Percentiles rank a stretch among this genome's conserved stretches.
Conservation (phyloP, 2,888 invertebrate genomes). For the Nomada hirtipes region DNA sequence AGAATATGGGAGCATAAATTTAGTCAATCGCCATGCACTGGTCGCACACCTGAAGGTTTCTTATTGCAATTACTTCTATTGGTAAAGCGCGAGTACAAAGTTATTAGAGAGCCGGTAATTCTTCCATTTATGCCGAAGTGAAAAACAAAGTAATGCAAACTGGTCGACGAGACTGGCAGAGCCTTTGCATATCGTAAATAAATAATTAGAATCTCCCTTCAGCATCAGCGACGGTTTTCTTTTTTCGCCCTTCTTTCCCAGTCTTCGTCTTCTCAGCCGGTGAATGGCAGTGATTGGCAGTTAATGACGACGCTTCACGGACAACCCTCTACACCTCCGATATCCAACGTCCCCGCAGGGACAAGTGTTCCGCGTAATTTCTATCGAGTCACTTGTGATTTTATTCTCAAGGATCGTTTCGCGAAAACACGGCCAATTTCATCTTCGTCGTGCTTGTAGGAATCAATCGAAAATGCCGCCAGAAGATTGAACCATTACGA, state of each 20-base stretch:
- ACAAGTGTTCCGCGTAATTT: slow-evolving; percentile 68
- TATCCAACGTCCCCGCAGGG: slow-evolving; percentile 56
- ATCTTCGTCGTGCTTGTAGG: slow-evolving; percentile 19
- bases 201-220: slow-evolving; percentile 73
- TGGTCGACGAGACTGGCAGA: slow-evolving; percentile 12
- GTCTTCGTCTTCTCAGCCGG: slow-evolving; percentile 55
- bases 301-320: slow-evolving; percentile 79
- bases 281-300: slow-evolving; percentile 81
- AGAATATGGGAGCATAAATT: no score
- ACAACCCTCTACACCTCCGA: slow-evolving; percentile 67
- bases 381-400: slow-evolving; percentile 67
- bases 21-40: no score
- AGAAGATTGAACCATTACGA: slow-evolving; percentile 23
- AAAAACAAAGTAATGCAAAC: slow-evolving; percentile 25
- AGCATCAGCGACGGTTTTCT: slow-evolving; percentile 54
- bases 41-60: neutral
- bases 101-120: neutral
- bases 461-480: slow-evolving; percentile 37
- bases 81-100: neutral
- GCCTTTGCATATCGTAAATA: slow-evolving; percentile 63
- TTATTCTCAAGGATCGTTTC: slow-evolving; percentile 67
- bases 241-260: slow-evolving; percentile 45
- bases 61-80: neutral
- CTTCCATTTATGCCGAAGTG: neutral
- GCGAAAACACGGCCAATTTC: slow-evolving; percentile 53